Evolutionary conservation across 2,113 vertebrate genomes (phyloP), one percentile per base, ranked within the genome.

Genomic region (Beaufortia kweichowensis): DNA sequence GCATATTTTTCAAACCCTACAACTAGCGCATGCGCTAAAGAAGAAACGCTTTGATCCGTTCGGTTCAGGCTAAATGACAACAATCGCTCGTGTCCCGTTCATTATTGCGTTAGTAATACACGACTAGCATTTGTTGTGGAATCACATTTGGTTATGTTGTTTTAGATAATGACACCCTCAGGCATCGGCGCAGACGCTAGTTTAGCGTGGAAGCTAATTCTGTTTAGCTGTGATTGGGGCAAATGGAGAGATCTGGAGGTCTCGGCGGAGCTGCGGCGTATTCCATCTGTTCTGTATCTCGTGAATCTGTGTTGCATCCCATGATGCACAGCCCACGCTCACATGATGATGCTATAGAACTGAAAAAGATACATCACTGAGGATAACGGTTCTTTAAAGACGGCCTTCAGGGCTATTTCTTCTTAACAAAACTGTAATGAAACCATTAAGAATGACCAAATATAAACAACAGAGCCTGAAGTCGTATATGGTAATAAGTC

Each of bases 1-100:
- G n/a, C 64, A 19, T 43, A 53, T 24, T 19, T 6, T 68, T 50
- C 66, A 69, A 1, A 21, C 8, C 5, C 43, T 33, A 55, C 48
- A 77, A 59, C 43, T 76, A 72, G 64, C 74, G 21, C 31, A 29
- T 75, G 21, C 53, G 67, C 46, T 78, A 69, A 72, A 74, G 62
- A n/a, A 21, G 3, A 73, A 68, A 19, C 2, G 21, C 74, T 80
- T 83, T 83, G 74, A 83, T 83, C 81, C 68, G 4, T 35, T 31
- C n/a, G 6, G 31, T 50, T 31, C 23, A 29, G 39, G 68, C 28
- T 62, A 80, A 80, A 77, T 63, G 68, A 79, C 57, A 67, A 63
- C 56, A 80, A 83, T 63, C 62, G 48, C 53, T 41, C 72, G 59
- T 56, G 35, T 35, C 41, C 29, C 19, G 23, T 71, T 53, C 28